phyloP scores from a whole-genome alignment of 2,113 vertebrate genomes.

The Chaetura pelagica region DNA sequence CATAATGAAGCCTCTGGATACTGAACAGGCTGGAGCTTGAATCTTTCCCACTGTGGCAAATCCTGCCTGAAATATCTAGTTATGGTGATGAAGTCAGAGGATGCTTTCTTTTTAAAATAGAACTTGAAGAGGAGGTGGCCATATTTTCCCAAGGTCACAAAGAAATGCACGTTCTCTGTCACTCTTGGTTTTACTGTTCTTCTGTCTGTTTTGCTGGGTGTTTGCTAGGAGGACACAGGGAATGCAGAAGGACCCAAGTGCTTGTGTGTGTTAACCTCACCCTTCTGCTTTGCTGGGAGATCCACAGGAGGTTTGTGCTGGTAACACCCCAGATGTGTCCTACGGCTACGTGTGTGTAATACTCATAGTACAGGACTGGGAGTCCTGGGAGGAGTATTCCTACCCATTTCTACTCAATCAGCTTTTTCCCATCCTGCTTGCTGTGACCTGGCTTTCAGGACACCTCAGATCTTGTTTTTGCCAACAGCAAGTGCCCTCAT shows the following conservation, averaged over 20 bases:
- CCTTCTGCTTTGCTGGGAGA: not conserved
- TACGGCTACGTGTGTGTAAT: not conserved
- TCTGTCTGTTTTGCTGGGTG: not conserved
- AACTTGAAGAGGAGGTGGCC: not conserved
- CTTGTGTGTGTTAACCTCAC: not conserved
- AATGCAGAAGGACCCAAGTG: not conserved
- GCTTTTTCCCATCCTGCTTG: not conserved
- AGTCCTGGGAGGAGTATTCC: not conserved
- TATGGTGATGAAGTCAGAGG: not conserved
- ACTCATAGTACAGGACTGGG: not conserved
- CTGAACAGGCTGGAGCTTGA: slow-evolving; percentile 45
- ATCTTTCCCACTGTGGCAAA: slow-evolving; percentile 12
- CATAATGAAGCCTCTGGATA: slow-evolving; percentile 43
- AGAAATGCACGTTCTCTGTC: not conserved
- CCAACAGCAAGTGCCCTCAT: not conserved
- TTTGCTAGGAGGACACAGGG: not conserved
- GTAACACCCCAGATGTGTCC: not conserved
- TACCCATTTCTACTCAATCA: not conserved
- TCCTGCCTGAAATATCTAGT: not conserved
- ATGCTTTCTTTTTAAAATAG: not conserved
- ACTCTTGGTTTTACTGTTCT: not conserved
- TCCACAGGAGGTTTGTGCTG: not conserved
- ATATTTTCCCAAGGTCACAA: not conserved
- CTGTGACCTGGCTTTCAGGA: not conserved
- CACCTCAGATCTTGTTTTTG: not conserved